Evolutionary conservation across 2,888 invertebrate genomes (phyloP).

Genomic region (Apocheima hispidaria): DNA sequence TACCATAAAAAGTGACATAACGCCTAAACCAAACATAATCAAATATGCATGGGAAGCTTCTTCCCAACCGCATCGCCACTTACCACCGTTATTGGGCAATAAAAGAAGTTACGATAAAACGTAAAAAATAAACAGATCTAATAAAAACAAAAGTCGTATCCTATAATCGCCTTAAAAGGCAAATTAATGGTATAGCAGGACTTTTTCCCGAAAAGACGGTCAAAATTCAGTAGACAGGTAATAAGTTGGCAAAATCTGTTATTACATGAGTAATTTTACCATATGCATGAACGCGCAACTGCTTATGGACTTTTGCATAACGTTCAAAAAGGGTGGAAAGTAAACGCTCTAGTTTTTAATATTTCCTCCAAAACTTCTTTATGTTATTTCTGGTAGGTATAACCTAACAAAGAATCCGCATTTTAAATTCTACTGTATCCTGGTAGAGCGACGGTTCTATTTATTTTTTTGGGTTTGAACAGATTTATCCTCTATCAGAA

Average conservation of each 20-base stretch:
- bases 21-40: constrained; percentile 22
- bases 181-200: constrained; percentile 60
- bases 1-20: constrained; percentile 10
- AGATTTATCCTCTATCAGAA: constrained; percentile 7
- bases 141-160: constrained; percentile 55
- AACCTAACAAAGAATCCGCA: too few species aligned
- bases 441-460: not conserved
- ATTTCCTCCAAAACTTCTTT: too few species aligned
- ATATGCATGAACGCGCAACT: not conserved
- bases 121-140: constrained; percentile 54
- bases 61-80: constrained; percentile 25
- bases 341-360: too few species aligned
- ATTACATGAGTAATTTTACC: constrained; percentile 4
- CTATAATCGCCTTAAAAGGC: constrained; percentile 61
- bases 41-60: constrained; percentile 21
- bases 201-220: constrained; percentile 38
- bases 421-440: not conserved
- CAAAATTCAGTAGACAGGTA: not conserved
- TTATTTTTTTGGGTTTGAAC: not conserved
- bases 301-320: too few species aligned
- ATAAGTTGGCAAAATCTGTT: constrained; percentile 11
- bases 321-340: too few species aligned
- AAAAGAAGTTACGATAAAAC: constrained; percentile 40
- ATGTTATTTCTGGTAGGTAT: too few species aligned
- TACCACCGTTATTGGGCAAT: constrained; percentile 30